phyloP scores from a whole-genome alignment of 2,888 invertebrate species.

The Isoperla grammatica region DNA sequence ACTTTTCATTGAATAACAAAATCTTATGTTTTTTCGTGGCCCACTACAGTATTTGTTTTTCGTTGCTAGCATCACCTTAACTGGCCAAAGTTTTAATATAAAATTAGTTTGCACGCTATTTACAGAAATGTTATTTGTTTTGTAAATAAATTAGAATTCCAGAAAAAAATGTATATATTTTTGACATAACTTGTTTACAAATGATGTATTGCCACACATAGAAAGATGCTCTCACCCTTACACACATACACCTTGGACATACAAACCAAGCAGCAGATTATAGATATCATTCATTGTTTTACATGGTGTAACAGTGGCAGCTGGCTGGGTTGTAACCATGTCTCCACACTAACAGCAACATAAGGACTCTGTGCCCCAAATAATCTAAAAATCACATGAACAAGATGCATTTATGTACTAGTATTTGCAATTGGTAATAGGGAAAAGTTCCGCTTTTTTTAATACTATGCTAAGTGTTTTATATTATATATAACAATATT shows the following conservation, averaged over 20 bases:
- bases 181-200: slow-evolving; percentile 53
- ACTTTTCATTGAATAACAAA: slow-evolving; percentile 1
- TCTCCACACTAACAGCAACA: slow-evolving; percentile 31
- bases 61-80: slow-evolving; percentile 13
- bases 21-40: background rate
- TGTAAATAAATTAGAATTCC: slow-evolving; percentile 24
- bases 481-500: slow-evolving; percentile 53
- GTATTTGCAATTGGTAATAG: slow-evolving; percentile 36
- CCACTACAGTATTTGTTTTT: background rate
- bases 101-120: slow-evolving; percentile 13
- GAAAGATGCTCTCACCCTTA: slow-evolving; percentile 30
- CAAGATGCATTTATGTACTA: slow-evolving; percentile 38
- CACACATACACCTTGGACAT: slow-evolving; percentile 32
- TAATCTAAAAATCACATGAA: slow-evolving; percentile 43
- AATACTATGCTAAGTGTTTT: slow-evolving; percentile 31
- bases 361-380: slow-evolving; percentile 36
- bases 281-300: slow-evolving; percentile 38
- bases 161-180: slow-evolving; percentile 48
- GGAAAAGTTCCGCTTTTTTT: slow-evolving; percentile 33
- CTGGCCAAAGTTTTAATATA: slow-evolving; percentile 18
- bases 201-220: slow-evolving; percentile 47
- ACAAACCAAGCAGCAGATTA: slow-evolving; percentile 46
- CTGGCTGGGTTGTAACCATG: slow-evolving; percentile 31
- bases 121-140: slow-evolving; percentile 18
- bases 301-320: slow-evolving; percentile 4